Base-by-base conservation (phyloP, 2,888 invertebrate genomes). In the Pseudococcus viburni region DNA sequence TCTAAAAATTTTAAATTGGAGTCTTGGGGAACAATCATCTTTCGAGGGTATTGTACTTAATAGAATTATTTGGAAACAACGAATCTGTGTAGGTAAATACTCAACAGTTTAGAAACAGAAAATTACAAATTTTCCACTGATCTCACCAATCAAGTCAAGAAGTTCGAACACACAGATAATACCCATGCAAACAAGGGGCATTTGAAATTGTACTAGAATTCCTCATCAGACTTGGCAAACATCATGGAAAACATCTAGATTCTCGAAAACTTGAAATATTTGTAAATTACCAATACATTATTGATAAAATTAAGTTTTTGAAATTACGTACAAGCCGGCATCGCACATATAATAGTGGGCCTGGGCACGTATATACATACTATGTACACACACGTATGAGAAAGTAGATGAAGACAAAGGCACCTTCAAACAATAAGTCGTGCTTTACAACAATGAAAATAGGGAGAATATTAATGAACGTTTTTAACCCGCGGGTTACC, bases 401-500 rank as follows among this genome's bases (percentile, higher is more conserved):
- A n/a, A 7, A 64, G 33, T 26, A 73, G 73, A n/a, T 22, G 77
- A 77, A 77, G 77, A 77, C 77, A 77, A 77, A 39, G n/a, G 77
- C 39, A 77, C 39, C 77, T 77, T 33, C 17, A n/a, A 77, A 77
- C 77, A 77, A 77, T 77, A 77, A 77, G 77, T 77, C 39, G 8
- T 26, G 17, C 77, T 33, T 22, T 12, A 68, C 33, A 77, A 77
- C 42, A 77, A 77, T 17, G 77, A 77, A 17, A 77, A 77, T 26
- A 77, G 39, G n/a, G 77, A 33, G 77, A 77, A 77, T 77, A 77
- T 77, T 77, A 77, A 77, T 77, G 77, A 77, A 77, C 77, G 77
- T 77, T 77, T 77, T 77, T 77, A 77, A 77, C 77, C 77, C 42
- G 77, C 77, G 42, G 77, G 77, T 77, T 77, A 77, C 77, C 77